phyloP scores from a whole-genome alignment of 1,140 invertebrate genomes.

The Zaprionus gabonicus region DNA sequence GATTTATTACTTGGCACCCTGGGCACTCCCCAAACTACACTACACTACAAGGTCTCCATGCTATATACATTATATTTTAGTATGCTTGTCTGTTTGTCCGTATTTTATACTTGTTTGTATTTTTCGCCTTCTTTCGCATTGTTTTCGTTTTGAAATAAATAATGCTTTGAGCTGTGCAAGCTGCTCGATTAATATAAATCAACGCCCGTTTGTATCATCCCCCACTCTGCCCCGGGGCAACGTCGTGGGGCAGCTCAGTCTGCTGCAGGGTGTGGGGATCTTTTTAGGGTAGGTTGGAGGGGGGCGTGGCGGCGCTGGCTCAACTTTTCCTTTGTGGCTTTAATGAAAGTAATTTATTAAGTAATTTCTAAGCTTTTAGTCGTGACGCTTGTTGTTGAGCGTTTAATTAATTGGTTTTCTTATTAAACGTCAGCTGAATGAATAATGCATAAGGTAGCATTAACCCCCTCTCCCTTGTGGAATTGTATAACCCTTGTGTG shows the following conservation, averaged over 20 bases:
- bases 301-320: constrained; percentile 25
- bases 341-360: constrained; percentile 82
- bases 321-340: constrained; percentile 75
- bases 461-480: background rate
- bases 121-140: constrained; percentile 52
- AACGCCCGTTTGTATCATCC: constrained; percentile 74
- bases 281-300: constrained; percentile 4
- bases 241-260: no score
- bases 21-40: background rate
- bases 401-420: constrained; percentile 80
- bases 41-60: background rate
- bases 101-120: constrained; percentile 39
- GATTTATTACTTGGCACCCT: constrained; percentile 74
- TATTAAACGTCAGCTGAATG: constrained; percentile 72
- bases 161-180: constrained; percentile 71
- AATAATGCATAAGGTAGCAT: constrained; percentile 62
- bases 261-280: background rate
- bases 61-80: background rate
- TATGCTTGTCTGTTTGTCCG: background rate
- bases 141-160: constrained; percentile 70
- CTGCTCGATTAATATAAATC: constrained; percentile 79
- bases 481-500: constrained; percentile 8
- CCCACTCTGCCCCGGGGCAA: constrained; percentile 2
- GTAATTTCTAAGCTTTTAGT: constrained; percentile 81
- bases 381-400: constrained; percentile 74